Conservation (phyloP, 2,797 vertebrate genomes). For the Holocentrus rufus region DNA sequence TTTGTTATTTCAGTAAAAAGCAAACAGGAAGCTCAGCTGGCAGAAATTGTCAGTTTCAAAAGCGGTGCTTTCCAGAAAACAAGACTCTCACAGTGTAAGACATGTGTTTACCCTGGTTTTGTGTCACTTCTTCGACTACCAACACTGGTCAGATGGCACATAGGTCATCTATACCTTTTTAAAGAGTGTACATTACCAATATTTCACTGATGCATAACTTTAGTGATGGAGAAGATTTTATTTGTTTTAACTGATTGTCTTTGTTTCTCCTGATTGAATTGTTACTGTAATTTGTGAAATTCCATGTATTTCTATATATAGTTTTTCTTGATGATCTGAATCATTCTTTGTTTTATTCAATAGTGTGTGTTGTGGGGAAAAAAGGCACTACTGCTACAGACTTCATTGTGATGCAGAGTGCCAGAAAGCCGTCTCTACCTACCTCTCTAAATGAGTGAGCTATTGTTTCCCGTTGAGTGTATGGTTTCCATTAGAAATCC, state of each 20-base stretch:
- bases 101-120: conserved; percentile 44
- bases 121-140: conserved; percentile 57
- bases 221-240: conserved; percentile 43
- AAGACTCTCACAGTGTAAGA: conserved; percentile 39
- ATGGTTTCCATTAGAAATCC: conserved; percentile 45
- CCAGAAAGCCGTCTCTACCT: conserved; percentile 70
- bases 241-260: conserved; percentile 63
- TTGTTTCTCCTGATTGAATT: conserved; percentile 54
- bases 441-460: conserved; percentile 77
- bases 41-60: conserved; percentile 36
- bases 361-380: conserved; percentile 53
- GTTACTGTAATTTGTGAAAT: conserved; percentile 74
- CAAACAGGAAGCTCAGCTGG: conserved; percentile 58
- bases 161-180: conserved; percentile 65
- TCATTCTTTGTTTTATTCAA: conserved; percentile 54
- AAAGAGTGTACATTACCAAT: conserved; percentile 72
- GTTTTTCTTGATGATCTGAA: conserved; percentile 57
- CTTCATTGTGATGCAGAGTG: conserved; percentile 58
- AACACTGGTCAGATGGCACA: conserved; percentile 77
- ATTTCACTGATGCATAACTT: conserved; percentile 74
- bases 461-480: conserved; percentile 56
- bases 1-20: conserved; percentile 64
- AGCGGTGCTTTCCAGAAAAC: conserved; percentile 50
- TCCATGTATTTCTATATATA: conserved; percentile 52
- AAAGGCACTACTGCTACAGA: conserved; percentile 66